Percentiles rank a stretch among this genome's conserved stretches.
Evolutionary conservation across 2,888 invertebrate genomes (phyloP).

Genomic region (Elaeidobius kamerunicus): DNA sequence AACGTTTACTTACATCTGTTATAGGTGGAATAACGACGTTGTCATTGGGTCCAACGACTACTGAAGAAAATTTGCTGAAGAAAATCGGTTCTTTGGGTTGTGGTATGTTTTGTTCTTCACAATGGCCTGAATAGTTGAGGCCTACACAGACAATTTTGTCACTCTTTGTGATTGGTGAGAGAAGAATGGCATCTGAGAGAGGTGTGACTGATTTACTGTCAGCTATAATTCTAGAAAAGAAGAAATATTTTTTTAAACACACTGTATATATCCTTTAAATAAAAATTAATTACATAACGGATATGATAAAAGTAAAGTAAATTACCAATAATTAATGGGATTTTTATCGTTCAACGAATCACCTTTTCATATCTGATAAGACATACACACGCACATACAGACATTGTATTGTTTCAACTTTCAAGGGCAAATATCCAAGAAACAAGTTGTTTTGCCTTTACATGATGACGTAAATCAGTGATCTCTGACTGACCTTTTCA

Average conservation of each 20-base stretch:
- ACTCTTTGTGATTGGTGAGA: conserved; percentile 73
- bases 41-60: conserved; percentile 71
- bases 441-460: no score
- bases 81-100: conserved; percentile 75
- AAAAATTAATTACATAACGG: no score
- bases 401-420: no score
- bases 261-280: no score
- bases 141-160: conserved; percentile 86
- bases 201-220: conserved; percentile 54
- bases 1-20: conserved; percentile 57
- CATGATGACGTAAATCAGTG: no score
- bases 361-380: no score
- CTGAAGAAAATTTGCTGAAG: conserved; percentile 83
- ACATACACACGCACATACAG: no score
- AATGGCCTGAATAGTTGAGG: conserved; percentile 83
- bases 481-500: no score
- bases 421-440: no score
- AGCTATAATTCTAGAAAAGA: conserved; percentile 51
- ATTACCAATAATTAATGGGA: no score
- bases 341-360: no score
- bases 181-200: conserved; percentile 57
- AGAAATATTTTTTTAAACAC: conserved; percentile 20
- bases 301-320: no score
- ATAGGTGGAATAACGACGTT: conserved; percentile 61
- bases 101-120: conserved; percentile 73